phyloP scores from a whole-genome alignment of 2,113 vertebrate genomes.

The Oenanthe melanoleuca region DNA sequence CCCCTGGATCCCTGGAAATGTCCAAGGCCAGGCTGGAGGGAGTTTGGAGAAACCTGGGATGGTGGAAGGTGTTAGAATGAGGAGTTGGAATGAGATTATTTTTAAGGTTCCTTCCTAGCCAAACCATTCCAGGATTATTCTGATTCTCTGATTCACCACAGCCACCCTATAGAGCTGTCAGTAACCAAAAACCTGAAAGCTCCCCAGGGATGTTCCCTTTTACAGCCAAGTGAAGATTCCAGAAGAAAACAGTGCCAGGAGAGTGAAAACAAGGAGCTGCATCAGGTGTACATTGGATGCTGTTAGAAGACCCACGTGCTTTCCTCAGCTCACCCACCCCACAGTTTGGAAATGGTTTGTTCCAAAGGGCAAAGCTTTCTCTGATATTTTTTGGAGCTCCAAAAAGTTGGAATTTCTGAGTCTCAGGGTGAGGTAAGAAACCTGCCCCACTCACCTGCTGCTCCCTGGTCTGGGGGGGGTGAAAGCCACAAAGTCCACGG shows the following conservation, averaged over 20 bases:
- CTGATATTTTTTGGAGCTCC: neutral
- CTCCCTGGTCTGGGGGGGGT: slow-evolving; percentile 72
- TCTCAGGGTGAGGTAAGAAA: neutral
- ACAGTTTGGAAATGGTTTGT: neutral
- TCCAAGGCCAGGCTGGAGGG: neutral
- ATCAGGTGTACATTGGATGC: neutral
- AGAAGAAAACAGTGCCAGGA: neutral
- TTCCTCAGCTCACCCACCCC: neutral
- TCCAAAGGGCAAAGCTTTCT: neutral
- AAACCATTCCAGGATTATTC: neutral
- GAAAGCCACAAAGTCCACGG: slow-evolving; percentile 85
- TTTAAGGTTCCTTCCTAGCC: neutral
- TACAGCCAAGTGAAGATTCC: neutral
- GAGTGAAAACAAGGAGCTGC: neutral
- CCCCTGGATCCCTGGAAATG: neutral
- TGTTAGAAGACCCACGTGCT: neutral
- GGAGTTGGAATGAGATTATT: neutral
- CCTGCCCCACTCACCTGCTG: slow-evolving; percentile 81
- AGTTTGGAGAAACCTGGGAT: neutral
- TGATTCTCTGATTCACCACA: neutral
- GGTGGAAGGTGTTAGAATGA: neutral
- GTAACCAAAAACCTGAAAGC: neutral
- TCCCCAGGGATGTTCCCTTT: neutral
- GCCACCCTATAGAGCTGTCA: neutral
- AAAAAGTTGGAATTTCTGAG: neutral